Percentiles rank a stretch among this genome's conserved stretches.
Evolutionary conservation across 2,888 invertebrate species (phyloP).

Genomic region (Cerastoderma edule): DNA sequence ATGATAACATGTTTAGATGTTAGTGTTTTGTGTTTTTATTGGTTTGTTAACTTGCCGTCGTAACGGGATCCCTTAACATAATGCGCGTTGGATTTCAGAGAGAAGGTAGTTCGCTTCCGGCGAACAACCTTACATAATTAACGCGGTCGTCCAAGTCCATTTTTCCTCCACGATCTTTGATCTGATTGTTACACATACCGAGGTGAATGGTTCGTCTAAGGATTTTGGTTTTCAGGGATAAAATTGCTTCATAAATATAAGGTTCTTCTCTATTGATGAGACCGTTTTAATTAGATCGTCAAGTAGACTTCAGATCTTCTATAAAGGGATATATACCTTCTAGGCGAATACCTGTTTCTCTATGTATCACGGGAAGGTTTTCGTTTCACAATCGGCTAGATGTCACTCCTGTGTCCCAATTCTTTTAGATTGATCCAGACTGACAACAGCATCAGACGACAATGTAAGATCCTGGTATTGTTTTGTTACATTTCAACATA

Average conservation of each 20-base stretch:
- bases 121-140: conserved; percentile 19
- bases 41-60: conserved; percentile 53
- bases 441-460: too few species aligned
- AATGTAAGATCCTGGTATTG: too few species aligned
- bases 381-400: too few species aligned
- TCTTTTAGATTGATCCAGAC: too few species aligned
- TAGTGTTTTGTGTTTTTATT: conserved; percentile 52
- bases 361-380: too few species aligned
- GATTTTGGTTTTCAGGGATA: conserved; percentile 1
- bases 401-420: too few species aligned
- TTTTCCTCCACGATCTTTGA: conserved; percentile 2
- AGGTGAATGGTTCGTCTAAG: conserved; percentile 1
- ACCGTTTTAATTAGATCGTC: conserved; percentile 12
- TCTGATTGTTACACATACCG: conserved; percentile 8
- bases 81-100: conserved; percentile 54
- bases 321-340: too few species aligned
- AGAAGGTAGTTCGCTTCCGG: conserved; percentile 2
- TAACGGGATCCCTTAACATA: conserved; percentile 51
- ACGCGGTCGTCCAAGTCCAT: conserved; percentile 5
- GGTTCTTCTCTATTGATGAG: conserved; percentile 8
- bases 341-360: too few species aligned
- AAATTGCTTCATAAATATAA: conserved; percentile 20
- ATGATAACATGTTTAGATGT: conserved; percentile 52
- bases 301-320: conserved; percentile 4
- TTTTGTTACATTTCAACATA: too few species aligned